Conservation (phyloP, 1,140 invertebrate species). For the Pseudomyrmex dendroicus region DNA sequence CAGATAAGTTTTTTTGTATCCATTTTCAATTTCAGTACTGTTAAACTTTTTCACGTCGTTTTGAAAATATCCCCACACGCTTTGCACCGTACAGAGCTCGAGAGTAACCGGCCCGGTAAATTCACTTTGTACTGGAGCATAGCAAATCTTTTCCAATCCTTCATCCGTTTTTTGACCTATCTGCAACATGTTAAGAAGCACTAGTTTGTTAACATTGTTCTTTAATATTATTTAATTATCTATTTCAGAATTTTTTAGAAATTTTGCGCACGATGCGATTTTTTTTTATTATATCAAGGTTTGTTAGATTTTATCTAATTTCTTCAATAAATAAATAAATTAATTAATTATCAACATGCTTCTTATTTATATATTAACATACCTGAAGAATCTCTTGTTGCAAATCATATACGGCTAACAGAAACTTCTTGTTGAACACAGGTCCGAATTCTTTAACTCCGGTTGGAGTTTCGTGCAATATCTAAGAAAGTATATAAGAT, state of each 20-base stretch:
- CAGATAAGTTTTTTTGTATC: slow-evolving; percentile 81
- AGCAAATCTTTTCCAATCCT: slow-evolving; percentile 92
- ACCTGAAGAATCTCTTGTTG: slow-evolving; percentile 87
- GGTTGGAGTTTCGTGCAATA: slow-evolving; percentile 72
- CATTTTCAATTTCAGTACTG: neutral
- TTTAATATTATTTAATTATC: slow-evolving; percentile 28
- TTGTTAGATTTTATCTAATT: too few relatives aligned
- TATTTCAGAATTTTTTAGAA: neutral
- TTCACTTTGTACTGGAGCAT: slow-evolving; percentile 90
- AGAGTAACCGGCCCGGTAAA: slow-evolving; percentile 86
- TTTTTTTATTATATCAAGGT: too few relatives aligned
- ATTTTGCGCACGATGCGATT: too few relatives aligned
- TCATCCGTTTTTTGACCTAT: slow-evolving; percentile 82
- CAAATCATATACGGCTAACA: slow-evolving; percentile 88
- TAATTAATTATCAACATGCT: neutral
- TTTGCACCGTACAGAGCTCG: slow-evolving; percentile 92
- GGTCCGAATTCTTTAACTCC: slow-evolving; percentile 86
- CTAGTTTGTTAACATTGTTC: slow-evolving; percentile 4
- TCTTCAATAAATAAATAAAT: too few relatives aligned
- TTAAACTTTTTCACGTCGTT: slow-evolving; percentile 86
- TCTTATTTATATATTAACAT: slow-evolving; percentile 38
- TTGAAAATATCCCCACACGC: slow-evolving; percentile 92
- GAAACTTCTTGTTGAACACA: slow-evolving; percentile 89
- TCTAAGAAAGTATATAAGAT: slow-evolving; percentile 40
- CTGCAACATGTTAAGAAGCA: slow-evolving; percentile 53